phyloP scores from a whole-genome alignment of 2,113 vertebrate species.

The Murina feae region DNA sequence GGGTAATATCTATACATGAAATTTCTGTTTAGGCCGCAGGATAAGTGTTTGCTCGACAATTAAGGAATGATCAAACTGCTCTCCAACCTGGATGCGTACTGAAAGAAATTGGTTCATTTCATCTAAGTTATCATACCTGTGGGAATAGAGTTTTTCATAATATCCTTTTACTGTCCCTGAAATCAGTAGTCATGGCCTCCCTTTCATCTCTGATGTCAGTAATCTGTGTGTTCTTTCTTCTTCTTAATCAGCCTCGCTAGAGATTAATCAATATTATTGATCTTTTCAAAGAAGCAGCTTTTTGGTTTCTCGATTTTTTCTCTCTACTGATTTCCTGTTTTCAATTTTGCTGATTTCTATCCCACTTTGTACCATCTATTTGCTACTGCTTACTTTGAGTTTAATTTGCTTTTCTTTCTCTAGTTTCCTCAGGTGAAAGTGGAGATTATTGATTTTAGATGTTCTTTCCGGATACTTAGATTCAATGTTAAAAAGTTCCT shows the following conservation, averaged over 20 bases:
- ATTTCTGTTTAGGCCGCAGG: neutral
- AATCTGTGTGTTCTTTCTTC: neutral
- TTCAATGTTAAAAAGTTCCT: neutral
- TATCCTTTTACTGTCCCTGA: neutral
- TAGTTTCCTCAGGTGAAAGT: neutral
- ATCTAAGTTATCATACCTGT: neutral
- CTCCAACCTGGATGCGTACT: neutral
- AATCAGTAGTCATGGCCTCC: neutral
- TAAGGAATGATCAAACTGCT: neutral
- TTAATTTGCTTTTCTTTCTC: neutral
- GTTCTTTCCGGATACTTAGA: neutral
- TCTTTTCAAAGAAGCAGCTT: neutral
- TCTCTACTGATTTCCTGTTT: neutral
- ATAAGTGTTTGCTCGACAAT: neutral
- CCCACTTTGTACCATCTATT: neutral
- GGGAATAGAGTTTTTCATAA: neutral
- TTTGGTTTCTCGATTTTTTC: slow-evolving; percentile 6
- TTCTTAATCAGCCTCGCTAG: neutral
- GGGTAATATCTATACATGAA: neutral
- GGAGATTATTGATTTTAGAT: neutral
- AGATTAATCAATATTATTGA: neutral
- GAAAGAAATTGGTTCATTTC: neutral
- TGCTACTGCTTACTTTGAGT: neutral
- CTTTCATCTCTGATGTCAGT: neutral
- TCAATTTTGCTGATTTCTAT: neutral